Conservation (phyloP, 2,113 vertebrate species). For the Oryzias woworae region DNA sequence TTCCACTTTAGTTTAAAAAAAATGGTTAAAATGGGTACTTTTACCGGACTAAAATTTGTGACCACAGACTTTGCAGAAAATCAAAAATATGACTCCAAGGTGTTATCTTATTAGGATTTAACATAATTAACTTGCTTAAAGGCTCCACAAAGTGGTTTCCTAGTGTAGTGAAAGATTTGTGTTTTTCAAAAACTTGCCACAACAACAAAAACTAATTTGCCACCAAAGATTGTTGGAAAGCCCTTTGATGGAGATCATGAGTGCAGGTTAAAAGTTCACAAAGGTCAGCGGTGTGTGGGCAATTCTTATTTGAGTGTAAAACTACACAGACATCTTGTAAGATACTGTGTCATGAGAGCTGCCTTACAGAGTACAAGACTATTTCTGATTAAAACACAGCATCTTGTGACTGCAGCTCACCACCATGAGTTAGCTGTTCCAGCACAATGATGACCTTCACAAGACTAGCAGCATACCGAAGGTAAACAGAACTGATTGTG, state of each 20-base stretch:
- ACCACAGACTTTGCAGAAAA: too few species aligned
- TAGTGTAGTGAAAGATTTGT: too few species aligned
- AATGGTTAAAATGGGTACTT: too few species aligned
- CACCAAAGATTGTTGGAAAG: neutral
- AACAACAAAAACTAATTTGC: too few species aligned
- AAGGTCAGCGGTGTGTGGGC: constrained; percentile 1
- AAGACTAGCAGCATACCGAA: constrained; percentile 16
- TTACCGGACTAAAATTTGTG: too few species aligned
- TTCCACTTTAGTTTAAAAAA: too few species aligned
- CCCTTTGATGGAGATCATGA: neutral
- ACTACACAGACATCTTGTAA: constrained; percentile 33
- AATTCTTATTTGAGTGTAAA: constrained; percentile 15
- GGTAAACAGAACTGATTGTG: constrained; percentile 24
- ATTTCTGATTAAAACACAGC: constrained; percentile 43
- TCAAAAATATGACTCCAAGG: too few species aligned
- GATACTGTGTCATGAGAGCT: constrained; percentile 35
- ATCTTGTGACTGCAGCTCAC: constrained; percentile 58
- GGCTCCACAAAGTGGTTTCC: too few species aligned
- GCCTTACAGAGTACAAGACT: constrained; percentile 20
- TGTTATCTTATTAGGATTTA: too few species aligned
- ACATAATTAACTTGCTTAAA: too few species aligned
- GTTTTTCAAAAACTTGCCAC: too few species aligned
- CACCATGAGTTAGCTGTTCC: constrained; percentile 45
- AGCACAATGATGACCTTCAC: constrained; percentile 61
- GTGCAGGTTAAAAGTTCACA: constrained; percentile 4